Percentiles rank a stretch among this genome's conserved stretches.
phyloP scores from a whole-genome alignment of 2,113 vertebrate genomes.

The Drymodes brunneopygia region DNA sequence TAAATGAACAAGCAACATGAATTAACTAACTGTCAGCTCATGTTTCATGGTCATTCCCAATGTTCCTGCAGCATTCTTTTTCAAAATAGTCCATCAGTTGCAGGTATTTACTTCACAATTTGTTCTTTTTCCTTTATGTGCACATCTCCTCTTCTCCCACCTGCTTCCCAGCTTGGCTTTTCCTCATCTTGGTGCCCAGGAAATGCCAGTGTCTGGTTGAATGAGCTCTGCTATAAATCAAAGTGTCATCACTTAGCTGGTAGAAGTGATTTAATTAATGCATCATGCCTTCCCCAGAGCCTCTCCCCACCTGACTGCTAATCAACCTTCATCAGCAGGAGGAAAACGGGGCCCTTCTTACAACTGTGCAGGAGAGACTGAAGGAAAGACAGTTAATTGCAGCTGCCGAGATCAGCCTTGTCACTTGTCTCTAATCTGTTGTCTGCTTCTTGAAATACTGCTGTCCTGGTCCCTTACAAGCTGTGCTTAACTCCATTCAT shows the following conservation, averaged over 20 bases:
- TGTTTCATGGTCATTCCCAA: neutral
- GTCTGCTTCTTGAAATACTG: neutral
- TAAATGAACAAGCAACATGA: neutral
- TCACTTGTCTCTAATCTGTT: constrained; percentile 53
- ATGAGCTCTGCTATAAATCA: constrained; percentile 76
- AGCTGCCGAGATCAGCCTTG: constrained; percentile 41
- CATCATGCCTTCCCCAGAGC: constrained; percentile 60
- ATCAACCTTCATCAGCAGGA: constrained; percentile 75
- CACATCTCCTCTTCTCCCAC: constrained; percentile 5
- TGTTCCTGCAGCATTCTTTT: neutral
- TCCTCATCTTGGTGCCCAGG: constrained; percentile 57
- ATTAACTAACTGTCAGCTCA: neutral
- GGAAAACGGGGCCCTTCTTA: constrained; percentile 23
- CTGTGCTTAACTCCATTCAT: constrained; percentile 17
- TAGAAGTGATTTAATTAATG: constrained; percentile 80
- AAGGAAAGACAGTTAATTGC: constrained; percentile 61
- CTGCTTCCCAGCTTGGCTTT: constrained; percentile 49
- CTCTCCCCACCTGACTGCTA: constrained; percentile 75
- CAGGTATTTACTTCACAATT: neutral
- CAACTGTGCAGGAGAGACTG: constrained; percentile 13
- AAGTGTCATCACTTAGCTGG: constrained; percentile 77
- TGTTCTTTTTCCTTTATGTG: neutral
- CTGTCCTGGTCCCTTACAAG: constrained; percentile 11
- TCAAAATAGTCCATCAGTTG: neutral
- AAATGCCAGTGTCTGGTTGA: constrained; percentile 68